Base-by-base conservation (phyloP, 2,888 invertebrate species). In the Sarcophaga caerulescens region DNA sequence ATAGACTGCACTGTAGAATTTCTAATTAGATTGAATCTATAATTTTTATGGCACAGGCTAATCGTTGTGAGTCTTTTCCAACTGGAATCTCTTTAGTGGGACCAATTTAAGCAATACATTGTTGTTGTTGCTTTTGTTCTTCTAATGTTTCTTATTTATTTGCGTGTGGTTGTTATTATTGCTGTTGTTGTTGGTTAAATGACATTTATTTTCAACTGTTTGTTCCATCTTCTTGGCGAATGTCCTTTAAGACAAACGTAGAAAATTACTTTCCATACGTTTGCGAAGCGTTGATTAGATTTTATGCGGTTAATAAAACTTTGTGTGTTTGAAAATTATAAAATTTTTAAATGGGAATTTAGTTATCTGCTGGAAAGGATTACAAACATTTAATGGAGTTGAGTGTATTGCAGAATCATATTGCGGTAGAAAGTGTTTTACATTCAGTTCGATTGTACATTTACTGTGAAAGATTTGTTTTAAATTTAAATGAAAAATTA, bases 1-100 rank as follows among this genome's bases (percentile, higher is more conserved):
- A 0, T 79, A 79, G 84, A 17, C 52, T 52, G 10, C 6, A 19
- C 52, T 57, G 12, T 44, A 89, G 89, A 83, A 88, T 90, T 91
- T 91, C 89, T 92, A 92, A 91, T 92, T 92, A 92, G 89, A 91
- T 89, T 89, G 90, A 89, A 91, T 92, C 91, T 91, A 92, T 91
- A 90, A 92, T 91, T 91, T 91, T 91, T 89, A 90, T 91, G 89
- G 92, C 91, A 84, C n/a, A 81, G 66, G 75, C 81, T 86, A 84
- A 86, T 86, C 86, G 84, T 23, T 45, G 65, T 59, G 62, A 57
- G 74, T 78, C 25, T 60, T 68, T 71, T 57, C 62, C 74, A 65
- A 81, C 78, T 68, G 70, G 60, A 75, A 60, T 69, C 63, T 73
- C 73, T 11, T 14, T 77, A 70, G 65, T 70, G 44, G 35, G 14